Base-by-base conservation (phyloP, 1,140 invertebrate genomes). In the Cherax destructor region DNA sequence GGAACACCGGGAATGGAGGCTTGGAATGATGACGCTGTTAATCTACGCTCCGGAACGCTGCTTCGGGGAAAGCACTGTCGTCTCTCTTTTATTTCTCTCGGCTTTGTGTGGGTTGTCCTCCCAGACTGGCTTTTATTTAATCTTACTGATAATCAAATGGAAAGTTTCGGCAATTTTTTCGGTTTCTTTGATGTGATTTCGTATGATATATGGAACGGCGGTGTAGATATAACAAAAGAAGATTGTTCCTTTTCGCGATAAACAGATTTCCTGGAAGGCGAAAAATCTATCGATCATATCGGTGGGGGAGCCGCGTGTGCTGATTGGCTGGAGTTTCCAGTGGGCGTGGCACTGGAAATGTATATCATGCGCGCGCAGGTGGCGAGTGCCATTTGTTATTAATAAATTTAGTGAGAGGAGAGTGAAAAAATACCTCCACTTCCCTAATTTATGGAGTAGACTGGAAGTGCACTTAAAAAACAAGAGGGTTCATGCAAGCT, bases 11-110 rank as follows among this genome's bases (percentile, higher is more conserved):
- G 81, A 83, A 83, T 83, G 81, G 81, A 83, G 81, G 81, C 81
- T 61, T 30, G 81, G 59, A 61, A 61, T 83, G 81, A 83, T 83
- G 81, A 65, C 81, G 81, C 81, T 83, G 81, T 83, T 83, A 83
- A 69, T 69, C 81, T 65, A 83, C 81, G 81, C 81, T 83, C 81
- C 81, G 81, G 81, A 83, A 83, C 81, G 59, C n/a, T 69, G 81
- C 81, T 41, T n/a, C 61, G 13, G 81, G 81, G 9, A 83, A 83
- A 83, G 81, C 84, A 69, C 74, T 76, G 69, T 86, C 74, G 47
- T 50, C 49, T 65, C 56, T 59, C 74, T 30, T 30, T 52, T 86
- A 86, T 77, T 77, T 86, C 69, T 86, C 21, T 47, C n/a, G 47
- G 13, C 81, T 65, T 59, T 56, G 79, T 56, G 49, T 49, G 30